phyloP scores from a whole-genome alignment of 35 echinoderm and acorn worm species.

The Strongylocentrotus purpuratus region DNA sequence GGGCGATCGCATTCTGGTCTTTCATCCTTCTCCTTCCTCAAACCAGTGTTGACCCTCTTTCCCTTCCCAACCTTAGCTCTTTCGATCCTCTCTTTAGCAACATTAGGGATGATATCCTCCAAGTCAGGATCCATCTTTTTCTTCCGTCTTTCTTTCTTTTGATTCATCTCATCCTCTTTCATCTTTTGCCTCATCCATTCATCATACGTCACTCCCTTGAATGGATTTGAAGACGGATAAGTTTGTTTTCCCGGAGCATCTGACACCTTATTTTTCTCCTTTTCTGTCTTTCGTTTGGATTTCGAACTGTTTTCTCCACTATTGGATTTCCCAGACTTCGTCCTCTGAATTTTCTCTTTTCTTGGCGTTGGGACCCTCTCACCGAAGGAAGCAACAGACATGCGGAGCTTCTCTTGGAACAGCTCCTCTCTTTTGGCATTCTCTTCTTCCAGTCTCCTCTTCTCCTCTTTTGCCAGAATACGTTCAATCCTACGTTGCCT shows the following conservation, averaged over 20 bases:
- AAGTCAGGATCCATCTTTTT: slow-evolving; percentile 39
- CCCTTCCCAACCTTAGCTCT: slow-evolving; percentile 38
- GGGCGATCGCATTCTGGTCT: not conserved
- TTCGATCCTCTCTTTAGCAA: slow-evolving; percentile 58
- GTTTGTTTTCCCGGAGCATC: not conserved
- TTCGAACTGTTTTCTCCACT: not conserved
- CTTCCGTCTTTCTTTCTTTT: slow-evolving; percentile 23
- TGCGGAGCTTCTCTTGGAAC: slow-evolving; percentile 6
- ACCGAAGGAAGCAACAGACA: slow-evolving; percentile 8
- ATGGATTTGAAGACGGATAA: slow-evolving; percentile 56
- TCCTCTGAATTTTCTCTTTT: slow-evolving; percentile 8
- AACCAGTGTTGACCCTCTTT: slow-evolving; percentile 36
- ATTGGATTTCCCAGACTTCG: not conserved
- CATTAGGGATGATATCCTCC: slow-evolving; percentile 47
- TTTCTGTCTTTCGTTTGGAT: not conserved
- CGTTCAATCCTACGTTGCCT: slow-evolving; percentile 11
- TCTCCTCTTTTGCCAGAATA: not conserved
- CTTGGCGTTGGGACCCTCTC: slow-evolving; percentile 4
- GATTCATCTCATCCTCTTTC: slow-evolving; percentile 16
- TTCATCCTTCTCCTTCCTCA: not conserved
- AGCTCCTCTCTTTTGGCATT: slow-evolving; percentile 16
- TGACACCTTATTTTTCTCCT: not conserved
- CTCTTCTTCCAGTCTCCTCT: slow-evolving; percentile 45
- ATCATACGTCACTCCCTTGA: slow-evolving; percentile 59
- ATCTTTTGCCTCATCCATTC: slow-evolving; percentile 69